Percentiles rank a stretch among this genome's conserved stretches.
phyloP scores from a whole-genome alignment of 2,113 vertebrate genomes.

The Choloepus hoffmanni region DNA sequence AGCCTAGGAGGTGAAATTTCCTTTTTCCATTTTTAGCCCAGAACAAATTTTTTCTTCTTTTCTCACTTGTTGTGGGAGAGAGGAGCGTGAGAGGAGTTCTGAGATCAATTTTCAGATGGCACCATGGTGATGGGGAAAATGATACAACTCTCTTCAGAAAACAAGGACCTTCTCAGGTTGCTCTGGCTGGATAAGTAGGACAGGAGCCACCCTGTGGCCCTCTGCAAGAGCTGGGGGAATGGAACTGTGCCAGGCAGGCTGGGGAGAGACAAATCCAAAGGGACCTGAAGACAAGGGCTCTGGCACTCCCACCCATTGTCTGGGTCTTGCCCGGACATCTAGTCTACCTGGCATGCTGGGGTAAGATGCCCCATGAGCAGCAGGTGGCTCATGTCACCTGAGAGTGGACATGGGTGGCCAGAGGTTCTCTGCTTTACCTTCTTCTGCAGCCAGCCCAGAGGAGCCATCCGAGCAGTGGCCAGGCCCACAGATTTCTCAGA shows the following conservation, averaged over 20 bases:
- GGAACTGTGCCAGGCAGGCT: fast-evolving
- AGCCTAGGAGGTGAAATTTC: neutral
- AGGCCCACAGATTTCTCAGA: neutral
- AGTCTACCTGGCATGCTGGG: neutral
- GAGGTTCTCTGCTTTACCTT: neutral
- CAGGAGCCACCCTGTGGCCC: neutral
- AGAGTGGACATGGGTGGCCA: neutral
- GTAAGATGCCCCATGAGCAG: neutral
- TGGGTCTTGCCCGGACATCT: neutral
- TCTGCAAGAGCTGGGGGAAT: too few relatives aligned
- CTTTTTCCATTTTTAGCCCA: neutral
- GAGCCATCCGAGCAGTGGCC: neutral
- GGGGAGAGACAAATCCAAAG: neutral
- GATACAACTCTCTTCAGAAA: neutral
- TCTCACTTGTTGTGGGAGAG: neutral
- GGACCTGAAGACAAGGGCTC: neutral
- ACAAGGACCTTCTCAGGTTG: neutral
- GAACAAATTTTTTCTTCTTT: neutral
- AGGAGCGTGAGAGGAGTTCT: neutral
- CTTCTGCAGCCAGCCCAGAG: neutral
- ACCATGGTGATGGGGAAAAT: neutral
- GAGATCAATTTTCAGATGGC: neutral
- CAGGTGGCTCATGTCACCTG: neutral
- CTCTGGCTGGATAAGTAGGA: neutral
- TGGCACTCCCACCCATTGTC: fast-evolving